Evolutionary conservation across 2,888 invertebrate species (phyloP), one percentile per base, ranked within the genome.

Genomic region (Charanyca ferruginea): DNA sequence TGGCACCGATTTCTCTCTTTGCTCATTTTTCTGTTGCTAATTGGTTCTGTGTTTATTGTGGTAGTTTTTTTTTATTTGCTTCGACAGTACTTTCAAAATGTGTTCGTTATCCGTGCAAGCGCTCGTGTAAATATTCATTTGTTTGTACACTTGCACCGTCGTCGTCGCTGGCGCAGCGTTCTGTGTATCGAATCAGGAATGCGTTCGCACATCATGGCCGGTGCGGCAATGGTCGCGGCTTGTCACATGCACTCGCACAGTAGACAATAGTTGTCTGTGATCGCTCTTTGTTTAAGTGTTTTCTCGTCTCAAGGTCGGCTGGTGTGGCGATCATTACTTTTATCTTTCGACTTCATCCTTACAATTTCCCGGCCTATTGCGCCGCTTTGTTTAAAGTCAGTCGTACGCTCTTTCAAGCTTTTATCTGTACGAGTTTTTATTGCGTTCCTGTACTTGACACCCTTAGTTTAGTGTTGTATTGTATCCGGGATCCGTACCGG

Each of bases 141-240:
- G 59, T 80, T 74, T 75, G 62, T 69, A 73, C 77, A 78, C 76
- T 77, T 79, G 80, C 77, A 62, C 55, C 67, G 59, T 79, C 72
- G 78, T 54, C 67, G 59, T 79, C 72, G 78, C 68, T 79, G 73
- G 73, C 68, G 82, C 75, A 78, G 78, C 81, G 85, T 80, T 85
- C 85, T 85, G 85, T 84, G 88, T 85, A 85, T 86, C 94, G 87
- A 93, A 94, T 94, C 86, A 84, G 91, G 93, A 93, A 94, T 94
- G 93, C 88, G 89, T 90, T 87, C 86, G 90, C 89, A 81, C 89
- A 88, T 89, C 90, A 89, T 88, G 91, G 83, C 79, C 85, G 80
- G 65, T 76, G 81, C 73, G 74, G 64, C 66, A 69, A 73, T 53
- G 61, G 78, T 83, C 79, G 82, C 76, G 54, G 65, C 69, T 83